A percentile compares a stretch with the other conserved stretches of the same genome.
phyloP scores from a whole-genome alignment of 2,797 vertebrate genomes.

The Carduelis carduelis region DNA sequence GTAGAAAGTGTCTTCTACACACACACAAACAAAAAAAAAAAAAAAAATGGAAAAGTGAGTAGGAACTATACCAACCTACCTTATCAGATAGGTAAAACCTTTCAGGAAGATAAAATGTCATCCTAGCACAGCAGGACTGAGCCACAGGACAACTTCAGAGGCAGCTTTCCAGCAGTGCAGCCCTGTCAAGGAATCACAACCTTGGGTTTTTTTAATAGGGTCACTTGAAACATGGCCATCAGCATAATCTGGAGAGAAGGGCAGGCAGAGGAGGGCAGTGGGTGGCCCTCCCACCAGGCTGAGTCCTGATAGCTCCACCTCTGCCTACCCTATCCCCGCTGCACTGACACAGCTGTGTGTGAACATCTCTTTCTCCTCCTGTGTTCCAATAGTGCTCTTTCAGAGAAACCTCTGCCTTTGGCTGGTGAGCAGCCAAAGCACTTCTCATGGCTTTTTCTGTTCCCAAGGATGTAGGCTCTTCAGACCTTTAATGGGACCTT shows the following conservation, averaged over 20 bases:
- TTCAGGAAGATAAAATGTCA: conserved; percentile 1
- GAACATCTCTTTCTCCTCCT: not conserved
- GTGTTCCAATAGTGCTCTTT: not conserved
- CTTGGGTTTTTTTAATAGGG: not conserved
- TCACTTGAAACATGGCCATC: not conserved
- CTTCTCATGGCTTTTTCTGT: not conserved
- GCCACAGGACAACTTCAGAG: not conserved
- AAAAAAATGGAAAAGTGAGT: not conserved
- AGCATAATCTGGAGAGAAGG: not conserved
- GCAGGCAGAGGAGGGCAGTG: not conserved
- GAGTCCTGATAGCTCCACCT: not conserved
- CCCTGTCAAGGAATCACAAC: not conserved
- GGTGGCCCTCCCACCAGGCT: not conserved
- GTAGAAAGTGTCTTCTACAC: not conserved
- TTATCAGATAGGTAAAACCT: not conserved
- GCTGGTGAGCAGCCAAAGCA: not conserved
- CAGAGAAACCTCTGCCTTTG: not conserved
- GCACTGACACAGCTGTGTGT: not conserved
- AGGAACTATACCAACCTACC: not conserved
- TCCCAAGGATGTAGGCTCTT: not conserved
- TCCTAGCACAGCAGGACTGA: not conserved
- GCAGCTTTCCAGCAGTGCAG: not conserved
- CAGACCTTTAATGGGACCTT: not conserved
- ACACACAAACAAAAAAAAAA: not conserved
- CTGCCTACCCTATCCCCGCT: not conserved